phyloP scores from a whole-genome alignment of 2,113 vertebrate genomes.

The Salvator merianae region DNA sequence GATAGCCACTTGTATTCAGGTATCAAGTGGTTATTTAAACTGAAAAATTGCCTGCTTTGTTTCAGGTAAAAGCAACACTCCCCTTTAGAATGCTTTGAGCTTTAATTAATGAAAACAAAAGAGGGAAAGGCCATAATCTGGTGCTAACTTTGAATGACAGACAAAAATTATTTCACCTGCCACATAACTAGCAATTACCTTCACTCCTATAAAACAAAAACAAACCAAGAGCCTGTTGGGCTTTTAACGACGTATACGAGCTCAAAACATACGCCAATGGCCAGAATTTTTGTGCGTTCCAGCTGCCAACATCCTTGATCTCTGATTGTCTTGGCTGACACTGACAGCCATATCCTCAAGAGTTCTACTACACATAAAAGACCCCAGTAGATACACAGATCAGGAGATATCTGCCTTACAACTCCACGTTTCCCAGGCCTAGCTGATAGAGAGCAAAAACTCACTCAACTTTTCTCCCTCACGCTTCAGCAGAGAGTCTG shows the following conservation, averaged over 20 bases:
- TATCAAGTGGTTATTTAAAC: conserved; percentile 14
- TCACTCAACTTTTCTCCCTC: background rate
- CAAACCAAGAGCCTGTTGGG: background rate
- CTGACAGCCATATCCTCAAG: no score
- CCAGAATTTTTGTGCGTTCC: background rate
- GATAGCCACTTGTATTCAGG: conserved; percentile 3
- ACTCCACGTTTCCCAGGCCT: background rate
- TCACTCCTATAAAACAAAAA: background rate
- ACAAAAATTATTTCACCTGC: conserved; percentile 47
- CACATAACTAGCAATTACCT: conserved; percentile 40
- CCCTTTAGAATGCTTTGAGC: no score
- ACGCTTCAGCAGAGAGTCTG: no score
- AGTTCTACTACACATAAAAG: background rate
- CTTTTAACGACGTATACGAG: background rate
- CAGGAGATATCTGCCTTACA: no score
- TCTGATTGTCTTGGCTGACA: no score
- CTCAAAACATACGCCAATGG: background rate
- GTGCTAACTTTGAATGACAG: conserved; percentile 20
- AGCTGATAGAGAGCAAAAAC: background rate
- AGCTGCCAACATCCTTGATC: no score
- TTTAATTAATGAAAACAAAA: conserved; percentile 42
- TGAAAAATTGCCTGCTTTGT: conserved; percentile 30
- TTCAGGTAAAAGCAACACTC: conserved; percentile 36
- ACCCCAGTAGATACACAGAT: background rate
- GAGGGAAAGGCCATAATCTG: conserved; percentile 34